Conservation (phyloP, 1,140 invertebrate genomes). For the Andricus grossulariae region DNA sequence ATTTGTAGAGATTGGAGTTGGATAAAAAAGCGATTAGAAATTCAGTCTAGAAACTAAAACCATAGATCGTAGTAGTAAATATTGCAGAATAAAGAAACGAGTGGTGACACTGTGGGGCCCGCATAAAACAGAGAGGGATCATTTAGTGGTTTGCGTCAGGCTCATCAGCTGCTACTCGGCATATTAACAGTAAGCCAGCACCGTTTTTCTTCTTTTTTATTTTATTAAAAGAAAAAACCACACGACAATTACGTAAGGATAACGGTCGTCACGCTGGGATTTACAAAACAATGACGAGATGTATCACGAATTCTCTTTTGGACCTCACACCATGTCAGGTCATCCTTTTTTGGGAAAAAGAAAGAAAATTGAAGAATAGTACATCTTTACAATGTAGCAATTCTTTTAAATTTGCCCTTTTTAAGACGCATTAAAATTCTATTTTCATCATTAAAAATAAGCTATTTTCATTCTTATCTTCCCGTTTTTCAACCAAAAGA, state of each 20-base stretch:
- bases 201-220: slow-evolving; percentile 52
- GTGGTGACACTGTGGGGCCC: slow-evolving; percentile 41
- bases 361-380: not conserved
- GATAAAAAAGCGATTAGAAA: slow-evolving; percentile 29
- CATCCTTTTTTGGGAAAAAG: slow-evolving; percentile 21
- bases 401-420: no score
- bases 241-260: slow-evolving; percentile 43
- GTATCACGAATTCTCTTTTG: not conserved
- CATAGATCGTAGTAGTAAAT: slow-evolving; percentile 1
- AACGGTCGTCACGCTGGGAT: slow-evolving; percentile 40
- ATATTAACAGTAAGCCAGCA: slow-evolving; percentile 54
- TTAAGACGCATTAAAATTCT: no score
- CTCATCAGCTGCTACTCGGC: slow-evolving; percentile 58
- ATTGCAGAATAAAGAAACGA: not conserved
- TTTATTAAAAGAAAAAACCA: slow-evolving; percentile 56
- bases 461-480: no score
- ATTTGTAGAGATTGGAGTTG: slow-evolving; percentile 9
- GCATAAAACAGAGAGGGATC: slow-evolving; percentile 50
- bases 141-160: slow-evolving; percentile 52
- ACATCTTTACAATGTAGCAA: not conserved
- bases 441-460: no score
- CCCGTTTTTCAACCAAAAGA: no score
- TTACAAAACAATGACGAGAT: slow-evolving; percentile 10
- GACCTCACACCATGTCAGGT: not conserved
- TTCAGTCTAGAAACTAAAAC: slow-evolving; percentile 34